phyloP scores from a whole-genome alignment of 2,797 vertebrate genomes.

The Eulemur mongoz region DNA sequence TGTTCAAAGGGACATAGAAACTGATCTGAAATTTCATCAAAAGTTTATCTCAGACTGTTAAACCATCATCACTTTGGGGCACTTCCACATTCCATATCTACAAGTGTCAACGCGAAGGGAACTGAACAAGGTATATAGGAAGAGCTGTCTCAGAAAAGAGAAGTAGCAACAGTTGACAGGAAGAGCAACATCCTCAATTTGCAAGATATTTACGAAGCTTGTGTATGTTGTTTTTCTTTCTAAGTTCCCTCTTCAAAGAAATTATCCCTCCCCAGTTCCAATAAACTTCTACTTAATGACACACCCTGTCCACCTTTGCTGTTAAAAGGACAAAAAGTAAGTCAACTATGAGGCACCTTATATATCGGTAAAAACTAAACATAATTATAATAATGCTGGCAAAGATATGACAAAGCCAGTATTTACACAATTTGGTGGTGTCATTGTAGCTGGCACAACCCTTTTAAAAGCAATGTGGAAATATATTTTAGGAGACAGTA shows the following conservation, averaged over 20 bases:
- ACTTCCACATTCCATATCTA: conserved; percentile 48
- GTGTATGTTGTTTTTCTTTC: background rate
- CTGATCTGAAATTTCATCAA: background rate
- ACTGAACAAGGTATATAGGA: conserved; percentile 12
- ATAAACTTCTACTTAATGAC: background rate
- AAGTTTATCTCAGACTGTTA: background rate
- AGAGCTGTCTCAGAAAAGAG: conserved; percentile 51
- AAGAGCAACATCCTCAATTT: conserved; percentile 70
- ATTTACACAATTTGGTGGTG: background rate
- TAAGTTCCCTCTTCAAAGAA: conserved; percentile 69
- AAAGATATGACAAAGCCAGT: background rate
- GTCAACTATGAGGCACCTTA: background rate
- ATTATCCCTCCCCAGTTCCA: background rate
- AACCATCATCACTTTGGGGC: background rate
- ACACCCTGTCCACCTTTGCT: background rate
- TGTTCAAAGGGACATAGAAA: background rate
- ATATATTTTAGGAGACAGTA: background rate
- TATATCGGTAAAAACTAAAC: background rate
- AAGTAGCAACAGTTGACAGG: conserved; percentile 47
- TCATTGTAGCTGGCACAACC: background rate
- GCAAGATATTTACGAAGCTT: conserved; percentile 51
- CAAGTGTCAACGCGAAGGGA: background rate
- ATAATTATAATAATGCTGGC: background rate
- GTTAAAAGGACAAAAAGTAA: background rate
- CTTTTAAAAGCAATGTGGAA: background rate